Conservation (phyloP, 2,113 vertebrate genomes). For the Heterocephalus glaber region DNA sequence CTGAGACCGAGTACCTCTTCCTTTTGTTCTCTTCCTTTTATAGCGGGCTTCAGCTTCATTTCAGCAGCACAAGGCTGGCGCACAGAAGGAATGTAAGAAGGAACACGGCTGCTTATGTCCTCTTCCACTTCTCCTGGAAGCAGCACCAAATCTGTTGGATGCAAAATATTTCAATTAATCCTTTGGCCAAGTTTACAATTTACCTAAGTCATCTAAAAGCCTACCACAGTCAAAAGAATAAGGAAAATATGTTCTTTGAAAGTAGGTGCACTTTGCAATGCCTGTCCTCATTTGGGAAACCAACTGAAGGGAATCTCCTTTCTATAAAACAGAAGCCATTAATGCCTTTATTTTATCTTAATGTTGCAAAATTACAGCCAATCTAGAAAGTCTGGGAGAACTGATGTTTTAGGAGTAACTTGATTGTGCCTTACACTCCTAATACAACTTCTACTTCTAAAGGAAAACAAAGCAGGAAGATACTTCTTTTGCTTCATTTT, state of each 20-base stretch:
- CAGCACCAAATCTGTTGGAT: slow-evolving; percentile 76
- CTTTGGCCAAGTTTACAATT: not conserved
- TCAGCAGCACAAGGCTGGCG: slow-evolving; percentile 65
- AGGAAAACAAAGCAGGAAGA: slow-evolving; percentile 41
- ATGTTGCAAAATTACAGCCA: not conserved
- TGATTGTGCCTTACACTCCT: not conserved
- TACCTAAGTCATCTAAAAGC: slow-evolving; percentile 57
- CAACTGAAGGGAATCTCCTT: not conserved
- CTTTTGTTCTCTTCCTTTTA: not conserved
- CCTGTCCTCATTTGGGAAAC: not conserved
- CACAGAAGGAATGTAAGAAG: slow-evolving; percentile 53
- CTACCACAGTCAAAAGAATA: not conserved
- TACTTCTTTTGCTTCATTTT: slow-evolving; percentile 38
- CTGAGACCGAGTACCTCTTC: slow-evolving; percentile 69
- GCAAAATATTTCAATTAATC: slow-evolving; percentile 65
- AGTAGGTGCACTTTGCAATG: not conserved
- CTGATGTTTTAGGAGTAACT: not conserved
- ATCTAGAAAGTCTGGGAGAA: not conserved
- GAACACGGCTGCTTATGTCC: not conserved
- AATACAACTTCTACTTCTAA: not conserved
- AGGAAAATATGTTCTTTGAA: not conserved
- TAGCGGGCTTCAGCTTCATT: slow-evolving; percentile 33
- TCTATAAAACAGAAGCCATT: not conserved
- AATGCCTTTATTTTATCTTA: not conserved
- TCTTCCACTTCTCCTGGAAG: slow-evolving; percentile 86